phyloP scores from a whole-genome alignment of 2,888 invertebrate species.

The Conistra vaccinii region DNA sequence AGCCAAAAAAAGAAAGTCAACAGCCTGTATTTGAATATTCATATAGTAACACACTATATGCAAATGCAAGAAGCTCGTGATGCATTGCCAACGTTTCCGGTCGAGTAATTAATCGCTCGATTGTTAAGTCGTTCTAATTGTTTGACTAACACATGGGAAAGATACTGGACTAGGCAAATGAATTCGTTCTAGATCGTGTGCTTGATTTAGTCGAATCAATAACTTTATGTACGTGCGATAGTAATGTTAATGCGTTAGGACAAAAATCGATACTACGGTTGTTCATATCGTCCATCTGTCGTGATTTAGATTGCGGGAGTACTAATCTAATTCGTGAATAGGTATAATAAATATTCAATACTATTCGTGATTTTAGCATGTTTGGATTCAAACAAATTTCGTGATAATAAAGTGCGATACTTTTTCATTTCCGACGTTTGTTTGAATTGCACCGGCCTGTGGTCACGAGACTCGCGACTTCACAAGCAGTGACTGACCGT shows the following conservation, averaged over 20 bases:
- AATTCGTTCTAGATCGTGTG: background rate
- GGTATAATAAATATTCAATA: background rate
- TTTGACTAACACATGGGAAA: constrained; percentile 19
- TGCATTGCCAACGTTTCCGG: constrained; percentile 36
- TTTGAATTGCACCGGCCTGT: background rate
- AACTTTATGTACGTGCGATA: background rate
- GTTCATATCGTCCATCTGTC: background rate
- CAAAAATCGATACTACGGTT: background rate
- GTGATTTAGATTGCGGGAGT: constrained; percentile 4
- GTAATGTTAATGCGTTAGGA: too few relatives aligned
- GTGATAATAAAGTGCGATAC: background rate
- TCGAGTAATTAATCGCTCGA: constrained; percentile 34
- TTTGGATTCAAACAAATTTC: background rate
- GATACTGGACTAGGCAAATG: background rate
- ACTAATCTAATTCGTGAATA: constrained; percentile 12
- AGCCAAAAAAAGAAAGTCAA: constrained; percentile 38
- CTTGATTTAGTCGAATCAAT: constrained; percentile 1
- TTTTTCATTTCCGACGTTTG: background rate
- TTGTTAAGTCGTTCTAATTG: constrained; percentile 46
- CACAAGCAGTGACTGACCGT: background rate
- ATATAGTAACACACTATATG: constrained; percentile 31
- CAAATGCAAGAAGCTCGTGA: constrained; percentile 49
- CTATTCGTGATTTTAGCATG: background rate
- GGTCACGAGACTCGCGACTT: too few relatives aligned
- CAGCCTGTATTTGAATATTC: constrained; percentile 29